A percentile compares a stretch with the other conserved stretches of the same genome.
Conservation (phyloP, 1,140 invertebrate species). For the Cryptotermes secundus region DNA sequence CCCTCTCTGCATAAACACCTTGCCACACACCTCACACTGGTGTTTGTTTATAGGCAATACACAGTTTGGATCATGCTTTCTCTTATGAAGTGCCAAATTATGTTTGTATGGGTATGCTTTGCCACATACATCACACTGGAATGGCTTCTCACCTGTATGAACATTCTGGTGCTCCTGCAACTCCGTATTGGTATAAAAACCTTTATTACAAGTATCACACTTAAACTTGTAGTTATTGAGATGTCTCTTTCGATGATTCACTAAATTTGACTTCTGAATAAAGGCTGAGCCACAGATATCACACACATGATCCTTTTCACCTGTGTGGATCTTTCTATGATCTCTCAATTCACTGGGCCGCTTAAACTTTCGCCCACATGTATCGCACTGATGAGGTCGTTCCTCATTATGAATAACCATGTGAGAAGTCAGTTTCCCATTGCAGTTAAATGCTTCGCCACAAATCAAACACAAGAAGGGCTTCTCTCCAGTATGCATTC, state of each 20-base stretch:
- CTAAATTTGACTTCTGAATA: constrained; percentile 25
- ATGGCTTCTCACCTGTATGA: constrained; percentile 67
- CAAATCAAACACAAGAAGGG: constrained; percentile 59
- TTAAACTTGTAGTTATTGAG: constrained; percentile 44
- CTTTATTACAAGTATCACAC: constrained; percentile 61
- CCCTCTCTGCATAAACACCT: constrained; percentile 38
- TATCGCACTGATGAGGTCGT: constrained; percentile 52
- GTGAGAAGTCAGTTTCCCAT: constrained; percentile 48
- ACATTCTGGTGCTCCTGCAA: constrained; percentile 52
- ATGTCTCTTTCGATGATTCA: constrained; percentile 28
- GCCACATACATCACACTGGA: constrained; percentile 73
- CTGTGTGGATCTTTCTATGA: constrained; percentile 46
- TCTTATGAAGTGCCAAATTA: constrained; percentile 48
- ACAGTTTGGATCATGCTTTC: constrained; percentile 46
- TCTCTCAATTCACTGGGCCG: constrained; percentile 49
- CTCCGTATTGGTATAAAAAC: constrained; percentile 55
- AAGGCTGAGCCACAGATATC: constrained; percentile 30
- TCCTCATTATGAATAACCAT: constrained; percentile 52
- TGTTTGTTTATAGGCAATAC: constrained; percentile 51
- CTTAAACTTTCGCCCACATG: constrained; percentile 52
- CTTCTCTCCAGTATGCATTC: constrained; percentile 66
- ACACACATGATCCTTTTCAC: constrained; percentile 36
- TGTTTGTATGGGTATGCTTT: constrained; percentile 48
- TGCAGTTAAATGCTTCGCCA: constrained; percentile 55
- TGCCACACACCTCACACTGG: constrained; percentile 34